Base-by-base conservation (phyloP, 2,888 invertebrate species). In the Caenorhabditis sp. region DNA sequence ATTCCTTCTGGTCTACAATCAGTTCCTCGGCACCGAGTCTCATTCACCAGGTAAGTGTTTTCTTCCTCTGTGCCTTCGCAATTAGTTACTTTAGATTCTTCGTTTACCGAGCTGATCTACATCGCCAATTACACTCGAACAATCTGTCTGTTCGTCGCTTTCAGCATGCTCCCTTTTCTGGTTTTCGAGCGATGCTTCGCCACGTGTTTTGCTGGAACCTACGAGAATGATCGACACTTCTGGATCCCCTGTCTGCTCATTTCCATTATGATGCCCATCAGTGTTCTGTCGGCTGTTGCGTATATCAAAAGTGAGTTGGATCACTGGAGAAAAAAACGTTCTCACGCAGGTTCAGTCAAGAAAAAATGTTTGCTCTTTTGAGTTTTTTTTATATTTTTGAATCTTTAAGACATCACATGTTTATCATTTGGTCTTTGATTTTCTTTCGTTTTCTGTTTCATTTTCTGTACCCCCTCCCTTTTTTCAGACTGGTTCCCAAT, bases 121-220 rank as follows among this genome's bases (percentile, higher is more conserved):
- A 58, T 60, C 15, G 80, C 76, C 15, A 81, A 81, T 51, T 70
- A 81, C 47, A 76, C 60, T 1, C 64, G 81, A n/a, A 81, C 81
- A 22, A 70, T 81, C 35, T 81, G 81, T 40, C 35, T 81, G 24
- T 81, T 81, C 47, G 40, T 81, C 15, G 81, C 76, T 2, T 74
- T 81, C 60, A 58, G 55, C 28, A 76, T 81, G 70, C 65, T 81
- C 8, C 81, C 81, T 8, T 76, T 81, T 40, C 40, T 81, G 5
- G 76, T 81, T 11, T 71, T 81, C 28, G 81, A 81, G 26, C 58
- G 79, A 20, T 76, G 74, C 40, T 81, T 81, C 50, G 81, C 81
- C 22, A 81, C 81, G 13, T 81, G 70, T 35, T 74, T 70, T 5
- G 69, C 76, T 2, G 70, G 61, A 22, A 76, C 64, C 4, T 81